Conservation (phyloP, 2,797 vertebrate genomes). For the Heteromormyrus szaboi region DNA sequence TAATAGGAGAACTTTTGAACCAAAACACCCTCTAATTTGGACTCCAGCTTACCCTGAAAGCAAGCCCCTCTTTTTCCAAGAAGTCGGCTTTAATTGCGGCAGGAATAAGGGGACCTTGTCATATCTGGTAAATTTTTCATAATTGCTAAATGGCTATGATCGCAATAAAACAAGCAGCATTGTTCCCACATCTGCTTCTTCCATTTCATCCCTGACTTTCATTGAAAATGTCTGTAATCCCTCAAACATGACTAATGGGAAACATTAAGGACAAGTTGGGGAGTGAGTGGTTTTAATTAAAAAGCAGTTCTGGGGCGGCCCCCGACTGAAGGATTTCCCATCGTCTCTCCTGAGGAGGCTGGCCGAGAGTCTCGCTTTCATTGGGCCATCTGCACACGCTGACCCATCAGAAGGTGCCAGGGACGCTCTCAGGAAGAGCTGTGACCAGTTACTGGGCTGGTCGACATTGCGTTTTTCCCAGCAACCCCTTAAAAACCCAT, state of each 20-base stretch:
- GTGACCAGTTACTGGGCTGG: background rate
- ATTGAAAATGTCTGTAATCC: conserved; percentile 78
- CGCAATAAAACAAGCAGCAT: conserved; percentile 59
- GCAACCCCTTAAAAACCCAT: background rate
- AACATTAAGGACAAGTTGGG: conserved; percentile 68
- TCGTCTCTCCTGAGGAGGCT: conserved; percentile 43
- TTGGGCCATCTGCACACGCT: conserved; percentile 40
- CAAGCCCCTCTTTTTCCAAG: conserved; percentile 27
- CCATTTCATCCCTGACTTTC: conserved; percentile 74
- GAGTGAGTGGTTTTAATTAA: conserved; percentile 70
- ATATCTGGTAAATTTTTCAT: conserved; percentile 48
- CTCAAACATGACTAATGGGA: conserved; percentile 89
- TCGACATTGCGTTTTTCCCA: background rate
- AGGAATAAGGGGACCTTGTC: conserved; percentile 52
- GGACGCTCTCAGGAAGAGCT: conserved; percentile 28
- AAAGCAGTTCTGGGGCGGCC: conserved; percentile 49
- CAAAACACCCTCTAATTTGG: conserved; percentile 27
- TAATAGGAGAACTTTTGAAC: conserved; percentile 32
- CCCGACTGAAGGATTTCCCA: conserved; percentile 43
- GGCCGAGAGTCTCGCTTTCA: conserved; percentile 46
- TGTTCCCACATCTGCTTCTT: conserved; percentile 81
- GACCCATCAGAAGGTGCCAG: conserved; percentile 30
- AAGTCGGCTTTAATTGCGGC: conserved; percentile 49
- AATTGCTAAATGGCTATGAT: conserved; percentile 55
- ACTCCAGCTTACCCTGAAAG: conserved; percentile 31